Conservation (phyloP, 2,113 vertebrate genomes). For the Felis chaus region DNA sequence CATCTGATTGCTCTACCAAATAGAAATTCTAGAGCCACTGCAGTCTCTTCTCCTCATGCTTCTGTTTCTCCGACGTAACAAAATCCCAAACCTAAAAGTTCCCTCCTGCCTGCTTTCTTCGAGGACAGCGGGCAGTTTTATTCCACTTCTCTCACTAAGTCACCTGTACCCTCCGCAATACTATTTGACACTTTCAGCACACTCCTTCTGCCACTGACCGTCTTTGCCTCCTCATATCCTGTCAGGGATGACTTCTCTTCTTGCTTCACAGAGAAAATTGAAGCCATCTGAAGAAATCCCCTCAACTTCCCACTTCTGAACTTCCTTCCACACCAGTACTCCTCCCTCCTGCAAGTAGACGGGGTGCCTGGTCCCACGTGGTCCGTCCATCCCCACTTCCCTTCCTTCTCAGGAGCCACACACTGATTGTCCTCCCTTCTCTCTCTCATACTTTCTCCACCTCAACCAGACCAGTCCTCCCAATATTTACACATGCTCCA, state of each 20-base stretch:
- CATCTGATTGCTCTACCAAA: neutral
- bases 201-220: neutral
- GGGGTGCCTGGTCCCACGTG: neutral
- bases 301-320: neutral
- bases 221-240: neutral
- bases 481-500: neutral
- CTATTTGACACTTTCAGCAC: neutral
- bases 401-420: neutral
- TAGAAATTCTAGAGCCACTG: neutral
- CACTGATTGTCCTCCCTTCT: too few species aligned
- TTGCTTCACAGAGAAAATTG: neutral
- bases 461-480: neutral
- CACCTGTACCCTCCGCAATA: too few species aligned
- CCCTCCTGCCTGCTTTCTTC: neutral
- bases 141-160: too few species aligned
- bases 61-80: neutral
- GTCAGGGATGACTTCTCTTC: neutral
- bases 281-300: neutral
- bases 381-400: rapidly evolving
- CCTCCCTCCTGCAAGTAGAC: neutral
- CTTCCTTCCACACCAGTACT: neutral
- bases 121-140: too few species aligned
- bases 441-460: too few species aligned
- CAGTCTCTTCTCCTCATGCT: neutral
- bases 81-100: neutral